Evolutionary conservation across 2,113 vertebrate species (phyloP), one percentile per base, ranked within the genome.

Genomic region (Malurus cyaneus): DNA sequence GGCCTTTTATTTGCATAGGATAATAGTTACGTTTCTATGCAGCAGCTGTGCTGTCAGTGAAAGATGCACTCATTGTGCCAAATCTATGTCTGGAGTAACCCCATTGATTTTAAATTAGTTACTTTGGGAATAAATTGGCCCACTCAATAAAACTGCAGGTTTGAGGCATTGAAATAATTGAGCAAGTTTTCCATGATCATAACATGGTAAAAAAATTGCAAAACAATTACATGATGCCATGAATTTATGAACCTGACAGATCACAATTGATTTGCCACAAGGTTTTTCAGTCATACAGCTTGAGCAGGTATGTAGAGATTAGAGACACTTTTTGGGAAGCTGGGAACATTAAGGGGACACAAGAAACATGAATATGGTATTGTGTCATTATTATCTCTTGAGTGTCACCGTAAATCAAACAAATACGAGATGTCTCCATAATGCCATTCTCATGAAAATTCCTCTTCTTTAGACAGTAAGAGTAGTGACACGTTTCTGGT

Each of bases 1-100:
- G 90, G 88, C 73, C 93, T 92, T 91, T 86, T 80, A 95, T 97
- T 96, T 96, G 86, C 94, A 93, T 95, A 95, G 78, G 94, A 88
- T 95, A 93, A 93, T 88, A 93, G 86, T 94, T 93, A 90, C 0
- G 4, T 95, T 96, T 94, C 77, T 86, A 88, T 92, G 92, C 93
- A 97, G 93, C 95, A 95, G 92, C 94, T 96, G 88, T 86, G 82
- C 88, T 93, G 95, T 86, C 88, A 94, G 56, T 86, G 85, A 86
- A 95, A 93, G 93, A 94, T 83, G 81, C 9, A 8, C 59, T 92
- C 18, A 21, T 69, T 92, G 84, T 83, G 94, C 95, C 91, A 92
- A 86, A 88, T 90, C 71, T 70, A 88, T 90, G 91, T 92, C 80
- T 94, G 89, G 79, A 96, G 72, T 91, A 81, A 86, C 86, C 70